Evolutionary conservation across 2,113 vertebrate genomes (phyloP).

Genomic region (Hypocryptadius cinnamomeus): DNA sequence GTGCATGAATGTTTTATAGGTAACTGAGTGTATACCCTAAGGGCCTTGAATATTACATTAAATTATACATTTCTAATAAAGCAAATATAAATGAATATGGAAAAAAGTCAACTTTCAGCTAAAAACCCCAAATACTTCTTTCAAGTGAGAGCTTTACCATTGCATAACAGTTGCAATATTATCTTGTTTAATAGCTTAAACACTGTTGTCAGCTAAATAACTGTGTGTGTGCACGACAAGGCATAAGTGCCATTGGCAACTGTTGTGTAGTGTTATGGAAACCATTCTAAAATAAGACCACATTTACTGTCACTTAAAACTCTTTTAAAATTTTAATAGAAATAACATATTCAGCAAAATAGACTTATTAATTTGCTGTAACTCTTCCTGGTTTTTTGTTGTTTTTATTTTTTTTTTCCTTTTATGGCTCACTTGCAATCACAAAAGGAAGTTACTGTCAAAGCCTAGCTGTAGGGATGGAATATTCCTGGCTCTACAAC

Average conservation of each 20-base stretch:
- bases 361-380: slow-evolving; percentile 36
- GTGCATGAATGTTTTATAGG: slow-evolving; percentile 58
- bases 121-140: slow-evolving; percentile 4
- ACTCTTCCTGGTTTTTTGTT: neutral
- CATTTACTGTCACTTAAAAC: slow-evolving; percentile 1
- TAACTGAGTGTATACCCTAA: slow-evolving; percentile 25
- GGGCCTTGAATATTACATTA: slow-evolving; percentile 45
- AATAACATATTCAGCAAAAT: slow-evolving; percentile 45
- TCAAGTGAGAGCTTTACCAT: neutral
- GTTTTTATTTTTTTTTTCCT: neutral
- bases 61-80: slow-evolving; percentile 66
- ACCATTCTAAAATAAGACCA: neutral
- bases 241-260: slow-evolving; percentile 27
- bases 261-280: neutral
- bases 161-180: neutral
- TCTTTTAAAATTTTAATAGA: slow-evolving; percentile 51
- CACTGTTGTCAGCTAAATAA: slow-evolving; percentile 18
- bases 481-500: neutral
- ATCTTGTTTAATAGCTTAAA: slow-evolving; percentile 36
- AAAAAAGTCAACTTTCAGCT: slow-evolving; percentile 27
- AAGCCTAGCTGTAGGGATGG: neutral
- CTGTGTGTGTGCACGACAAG: neutral
- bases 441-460: slow-evolving; percentile 14
- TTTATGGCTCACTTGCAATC: neutral
- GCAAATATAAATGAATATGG: slow-evolving; percentile 61